Conservation (phyloP, 2,888 invertebrate species). For the Melitaea athalia region DNA sequence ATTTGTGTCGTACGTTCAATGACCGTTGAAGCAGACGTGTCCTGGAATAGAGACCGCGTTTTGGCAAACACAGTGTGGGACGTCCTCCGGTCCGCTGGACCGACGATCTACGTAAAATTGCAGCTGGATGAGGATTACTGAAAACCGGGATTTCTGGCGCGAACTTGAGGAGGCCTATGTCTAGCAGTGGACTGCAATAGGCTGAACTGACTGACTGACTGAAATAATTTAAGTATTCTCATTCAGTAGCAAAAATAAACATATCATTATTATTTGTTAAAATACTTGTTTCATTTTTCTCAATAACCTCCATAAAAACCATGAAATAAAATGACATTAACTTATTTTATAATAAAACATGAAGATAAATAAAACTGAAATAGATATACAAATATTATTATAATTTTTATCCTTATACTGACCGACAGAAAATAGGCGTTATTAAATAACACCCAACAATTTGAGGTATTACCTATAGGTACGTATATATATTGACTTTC, state of each 20-base stretch:
- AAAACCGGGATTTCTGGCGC: too few species aligned
- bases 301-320: constrained; percentile 16
- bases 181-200: too few species aligned
- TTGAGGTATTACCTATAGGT: constrained; percentile 16
- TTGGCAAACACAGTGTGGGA: too few species aligned
- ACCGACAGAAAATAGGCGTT: constrained; percentile 15
- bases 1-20: too few species aligned
- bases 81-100: too few species aligned
- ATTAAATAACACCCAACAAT: constrained; percentile 24
- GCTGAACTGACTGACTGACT: too few species aligned
- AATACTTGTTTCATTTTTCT: constrained; percentile 18
- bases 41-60: too few species aligned
- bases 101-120: too few species aligned
- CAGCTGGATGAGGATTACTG: too few species aligned
- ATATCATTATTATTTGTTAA: constrained; percentile 15
- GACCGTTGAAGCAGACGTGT: too few species aligned
- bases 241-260: constrained; percentile 8
- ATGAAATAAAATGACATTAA: constrained; percentile 8
- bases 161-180: too few species aligned
- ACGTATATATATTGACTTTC: constrained; percentile 33
- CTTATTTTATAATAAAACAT: background rate
- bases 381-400: background rate
- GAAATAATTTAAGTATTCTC: background rate
- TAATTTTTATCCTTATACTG: constrained; percentile 24
- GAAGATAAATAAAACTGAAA: constrained; percentile 1